A percentile compares a stretch with the other conserved stretches of the same genome.
These are phyloP conservation scores for Philaethria dido DNA, from an alignment of 2,888 invertebrate species.

Conservation along the genomic window DNA sequence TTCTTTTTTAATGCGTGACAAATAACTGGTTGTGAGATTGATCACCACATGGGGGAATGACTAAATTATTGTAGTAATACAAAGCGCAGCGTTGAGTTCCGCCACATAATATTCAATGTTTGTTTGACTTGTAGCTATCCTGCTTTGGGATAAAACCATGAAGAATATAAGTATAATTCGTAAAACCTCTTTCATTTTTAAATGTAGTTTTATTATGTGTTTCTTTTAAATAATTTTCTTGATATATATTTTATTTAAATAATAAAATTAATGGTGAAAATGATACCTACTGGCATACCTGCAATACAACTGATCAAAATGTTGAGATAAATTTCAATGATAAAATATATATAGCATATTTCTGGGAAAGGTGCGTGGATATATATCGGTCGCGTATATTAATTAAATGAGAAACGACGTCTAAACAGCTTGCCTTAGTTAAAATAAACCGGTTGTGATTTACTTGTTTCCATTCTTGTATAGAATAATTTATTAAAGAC, in stretches of 20 bases:
- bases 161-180: too few species aligned
- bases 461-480: slow-evolving; percentile 47
- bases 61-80: too few species aligned
- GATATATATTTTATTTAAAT: neutral
- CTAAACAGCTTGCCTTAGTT: slow-evolving; percentile 44
- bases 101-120: too few species aligned
- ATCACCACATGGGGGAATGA: too few species aligned
- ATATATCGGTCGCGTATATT: slow-evolving; percentile 48
- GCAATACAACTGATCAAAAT: slow-evolving; percentile 23
- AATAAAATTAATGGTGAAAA: neutral
- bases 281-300: neutral
- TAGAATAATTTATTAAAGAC: slow-evolving; percentile 42
- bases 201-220: too few species aligned
- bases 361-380: slow-evolving; percentile 51
- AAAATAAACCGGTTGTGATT: slow-evolving; percentile 51
- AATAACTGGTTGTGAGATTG: too few species aligned
- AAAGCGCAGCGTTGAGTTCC: too few species aligned
- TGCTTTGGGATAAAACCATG: too few species aligned
- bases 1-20: too few species aligned
- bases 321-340: slow-evolving; percentile 36
- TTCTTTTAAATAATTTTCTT: neutral
- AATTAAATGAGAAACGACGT: slow-evolving; percentile 45
- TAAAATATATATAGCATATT: slow-evolving; percentile 41
- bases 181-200: too few species aligned
- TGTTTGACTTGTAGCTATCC: too few species aligned